These are phyloP conservation scores for Tetraodon nigroviridis DNA, from an alignment of 2,113 vertebrate genomes.

Conservation along the genomic window DNA sequence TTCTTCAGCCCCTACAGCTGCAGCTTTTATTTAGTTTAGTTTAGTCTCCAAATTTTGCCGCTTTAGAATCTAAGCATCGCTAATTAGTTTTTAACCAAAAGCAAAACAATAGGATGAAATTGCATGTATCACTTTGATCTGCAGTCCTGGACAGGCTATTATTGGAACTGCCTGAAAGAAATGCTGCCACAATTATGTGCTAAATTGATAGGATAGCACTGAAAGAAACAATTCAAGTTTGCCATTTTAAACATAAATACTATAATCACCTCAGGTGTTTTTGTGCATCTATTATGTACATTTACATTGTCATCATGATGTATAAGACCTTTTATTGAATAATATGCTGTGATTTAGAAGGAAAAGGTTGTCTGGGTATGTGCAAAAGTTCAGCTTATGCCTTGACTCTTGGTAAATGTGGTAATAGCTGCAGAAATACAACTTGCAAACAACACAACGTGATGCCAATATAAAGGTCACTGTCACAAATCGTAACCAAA, in stretches of 20 bases:
- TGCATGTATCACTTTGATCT: conserved; percentile 47
- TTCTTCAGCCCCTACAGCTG: too few species aligned
- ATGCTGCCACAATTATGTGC: conserved; percentile 54
- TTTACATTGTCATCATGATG: too few species aligned
- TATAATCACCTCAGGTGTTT: neutral
- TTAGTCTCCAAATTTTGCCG: too few species aligned
- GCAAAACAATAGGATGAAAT: conserved; percentile 48
- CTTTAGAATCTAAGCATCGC: conserved; percentile 29
- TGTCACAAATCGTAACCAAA: conserved; percentile 36
- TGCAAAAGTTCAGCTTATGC: neutral
- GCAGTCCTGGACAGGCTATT: conserved; percentile 59
- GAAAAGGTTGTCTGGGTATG: neutral
- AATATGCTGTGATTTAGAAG: conserved; percentile 5
- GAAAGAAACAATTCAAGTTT: conserved; percentile 44
- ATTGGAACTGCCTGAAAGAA: conserved; percentile 58
- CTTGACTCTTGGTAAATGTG: neutral
- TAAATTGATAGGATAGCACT: conserved; percentile 52
- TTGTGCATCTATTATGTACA: too few species aligned
- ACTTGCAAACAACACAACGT: conserved; percentile 6
- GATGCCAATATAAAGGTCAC: conserved; percentile 18
- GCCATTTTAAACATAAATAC: conserved; percentile 26
- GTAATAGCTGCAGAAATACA: neutral
- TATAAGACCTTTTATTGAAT: neutral
- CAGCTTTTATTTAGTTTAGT: too few species aligned
- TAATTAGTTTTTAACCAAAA: conserved; percentile 51